Base-by-base conservation (phyloP, 2,888 invertebrate genomes). In the Ametastegia equiseti region DNA sequence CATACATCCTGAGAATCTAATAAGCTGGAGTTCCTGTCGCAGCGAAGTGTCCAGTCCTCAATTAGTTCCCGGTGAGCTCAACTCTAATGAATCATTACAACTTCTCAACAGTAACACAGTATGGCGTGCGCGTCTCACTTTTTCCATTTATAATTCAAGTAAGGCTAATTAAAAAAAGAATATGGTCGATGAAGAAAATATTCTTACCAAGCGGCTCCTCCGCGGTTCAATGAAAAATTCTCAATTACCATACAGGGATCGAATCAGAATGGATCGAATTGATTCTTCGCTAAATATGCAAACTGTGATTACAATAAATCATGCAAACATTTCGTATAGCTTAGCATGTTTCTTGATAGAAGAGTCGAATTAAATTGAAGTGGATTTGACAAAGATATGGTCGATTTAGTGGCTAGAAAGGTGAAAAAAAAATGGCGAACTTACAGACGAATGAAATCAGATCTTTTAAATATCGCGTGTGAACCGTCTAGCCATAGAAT, bases 31-130 rank as follows among this genome's bases (percentile, higher is more conserved):
- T 60, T 60, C 15, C 60, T 30, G 30, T 60, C 30, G 27, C 60
- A 60, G 30, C 60, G 60, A 30, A 15, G 60, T 30, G 60, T 60
- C 60, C 13, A 27, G 30, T 60, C 60, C 60, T 60, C 60, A 60
- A 60, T 60, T 60, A 60, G 60, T 30, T 30, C 60, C 9, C 60
- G 30, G 30, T 60, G 23, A 60, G 60, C 60, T 27, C 30, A 30
- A 23, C 30, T 60, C 60, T 60, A 60, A 60, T 60, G 60, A 60
- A 30, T 60, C 60, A 60, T 60, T 60, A 60, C 30, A 60, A 60
- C 60, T 30, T 60, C 30, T 11, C 15, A 60, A 60, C 60, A 30
- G 27, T 30, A 60, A 60, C 15, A 60, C 60, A 15, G 30, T 13
- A 30, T 60, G 27, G 60, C 60, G 60, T 60, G 30, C 60, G 30